These are phyloP conservation scores for Drosophila pallidifrons DNA, from an alignment of 1,140 invertebrate genomes.

Conservation along the genomic window DNA sequence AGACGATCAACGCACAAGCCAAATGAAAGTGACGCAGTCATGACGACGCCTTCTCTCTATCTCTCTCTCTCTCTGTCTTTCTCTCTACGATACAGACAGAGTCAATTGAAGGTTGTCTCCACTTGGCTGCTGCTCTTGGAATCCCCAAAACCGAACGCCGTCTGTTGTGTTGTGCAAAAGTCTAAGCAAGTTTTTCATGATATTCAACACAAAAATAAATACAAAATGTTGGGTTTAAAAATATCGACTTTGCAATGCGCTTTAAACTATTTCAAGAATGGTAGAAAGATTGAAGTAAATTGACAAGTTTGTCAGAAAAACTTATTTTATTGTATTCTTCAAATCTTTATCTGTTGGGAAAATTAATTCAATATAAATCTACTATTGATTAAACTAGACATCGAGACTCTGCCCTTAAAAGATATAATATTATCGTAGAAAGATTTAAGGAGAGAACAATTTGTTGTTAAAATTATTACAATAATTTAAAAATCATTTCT, in stretches of 20 bases:
- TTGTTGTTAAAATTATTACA: too few relatives aligned
- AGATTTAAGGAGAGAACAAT: too few relatives aligned
- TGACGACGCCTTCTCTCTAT: slow-evolving; percentile 16
- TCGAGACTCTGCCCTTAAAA: too few relatives aligned
- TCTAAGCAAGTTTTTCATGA: slow-evolving; percentile 67
- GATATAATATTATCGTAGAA: too few relatives aligned
- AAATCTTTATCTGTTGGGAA: too few relatives aligned
- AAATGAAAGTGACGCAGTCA: slow-evolving; percentile 67
- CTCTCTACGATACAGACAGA: not conserved
- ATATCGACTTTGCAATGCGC: slow-evolving; percentile 17
- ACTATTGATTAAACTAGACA: too few relatives aligned
- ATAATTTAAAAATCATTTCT: too few relatives aligned
- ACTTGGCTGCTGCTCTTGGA: slow-evolving; percentile 37
- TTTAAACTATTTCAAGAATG: slow-evolving; percentile 1
- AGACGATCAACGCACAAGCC: not conserved
- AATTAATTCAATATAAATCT: too few relatives aligned
- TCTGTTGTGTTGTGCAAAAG: slow-evolving; percentile 42
- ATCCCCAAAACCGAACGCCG: slow-evolving; percentile 28
- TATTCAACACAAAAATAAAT: slow-evolving; percentile 22
- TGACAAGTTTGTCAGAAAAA: too few relatives aligned
- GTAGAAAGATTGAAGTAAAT: not conserved
- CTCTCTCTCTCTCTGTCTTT: not conserved
- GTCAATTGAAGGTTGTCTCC: slow-evolving; percentile 57
- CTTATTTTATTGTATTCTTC: too few relatives aligned
- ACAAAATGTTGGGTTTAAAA: not conserved